Conservation (phyloP, 2,113 vertebrate species). For the Mus musculus region GRCm39 chr14:104533001-104533500, state of each 20-base stretch:
- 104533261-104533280: constrained; percentile 57
- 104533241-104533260: constrained; percentile 18
- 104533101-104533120: constrained; percentile 72
- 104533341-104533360: constrained; percentile 64
- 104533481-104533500: constrained; percentile 90
- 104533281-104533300: constrained; percentile 41
- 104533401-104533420: constrained; percentile 77
- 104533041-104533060: constrained; percentile 64
- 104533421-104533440: constrained; percentile 82
- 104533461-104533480: constrained; percentile 86
- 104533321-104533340: constrained; percentile 64
- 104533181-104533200: constrained; percentile 70
- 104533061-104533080: constrained; percentile 70
- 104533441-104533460: constrained; percentile 87
- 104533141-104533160: constrained; percentile 70
- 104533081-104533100: constrained; percentile 64
- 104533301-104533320: constrained; percentile 68
- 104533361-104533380: constrained; percentile 33
- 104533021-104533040: constrained; percentile 55
- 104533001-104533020: constrained; percentile 68
- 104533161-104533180: constrained; percentile 51
- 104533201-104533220: constrained; percentile 74
- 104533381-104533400: constrained; percentile 62
- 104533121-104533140: constrained; percentile 74
- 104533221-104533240: constrained; percentile 55